Conservation (phyloP, 2,888 invertebrate species). For the Chrysopilus asiliformis region DNA sequence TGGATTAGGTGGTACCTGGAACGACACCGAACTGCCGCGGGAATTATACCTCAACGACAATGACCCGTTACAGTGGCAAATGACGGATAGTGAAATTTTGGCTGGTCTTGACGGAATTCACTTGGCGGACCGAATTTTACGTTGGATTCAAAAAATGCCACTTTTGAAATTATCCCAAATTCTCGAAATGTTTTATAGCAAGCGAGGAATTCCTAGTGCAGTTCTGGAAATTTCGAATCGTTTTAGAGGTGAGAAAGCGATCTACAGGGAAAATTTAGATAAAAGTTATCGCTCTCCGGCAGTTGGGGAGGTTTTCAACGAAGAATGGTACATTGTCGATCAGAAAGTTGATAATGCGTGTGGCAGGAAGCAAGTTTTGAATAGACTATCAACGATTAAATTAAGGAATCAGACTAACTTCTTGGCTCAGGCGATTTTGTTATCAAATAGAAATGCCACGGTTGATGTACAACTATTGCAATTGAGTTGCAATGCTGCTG, state of each 20-base stretch:
- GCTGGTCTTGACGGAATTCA: constrained; percentile 52
- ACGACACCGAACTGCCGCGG: constrained; percentile 46
- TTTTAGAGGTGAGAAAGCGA: constrained; percentile 40
- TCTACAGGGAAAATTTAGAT: too few species aligned
- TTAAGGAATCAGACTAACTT: constrained; percentile 28
- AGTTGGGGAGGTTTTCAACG: too few species aligned
- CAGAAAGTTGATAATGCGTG: constrained; percentile 18
- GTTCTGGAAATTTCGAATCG: too few species aligned
- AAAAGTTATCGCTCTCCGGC: too few species aligned
- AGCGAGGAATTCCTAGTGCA: constrained; percentile 45
- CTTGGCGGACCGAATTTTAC: constrained; percentile 38
- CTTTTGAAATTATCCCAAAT: constrained; percentile 47
- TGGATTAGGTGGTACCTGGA: constrained; percentile 49
- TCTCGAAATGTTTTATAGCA: constrained; percentile 54
- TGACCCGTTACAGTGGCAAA: constrained; percentile 45
- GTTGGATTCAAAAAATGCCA: constrained; percentile 40
- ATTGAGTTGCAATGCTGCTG: constrained; percentile 37
- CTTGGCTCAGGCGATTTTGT: constrained; percentile 24
- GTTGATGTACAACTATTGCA: constrained; percentile 35
- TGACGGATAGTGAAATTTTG: constrained; percentile 53
- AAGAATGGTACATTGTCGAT: background rate
- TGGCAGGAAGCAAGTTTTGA: constrained; percentile 15
- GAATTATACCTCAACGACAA: constrained; percentile 40
- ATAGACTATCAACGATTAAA: constrained; percentile 13
- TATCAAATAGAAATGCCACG: constrained; percentile 19